Conservation (phyloP, 2,113 vertebrate species). For the Saccopteryx leptura region DNA sequence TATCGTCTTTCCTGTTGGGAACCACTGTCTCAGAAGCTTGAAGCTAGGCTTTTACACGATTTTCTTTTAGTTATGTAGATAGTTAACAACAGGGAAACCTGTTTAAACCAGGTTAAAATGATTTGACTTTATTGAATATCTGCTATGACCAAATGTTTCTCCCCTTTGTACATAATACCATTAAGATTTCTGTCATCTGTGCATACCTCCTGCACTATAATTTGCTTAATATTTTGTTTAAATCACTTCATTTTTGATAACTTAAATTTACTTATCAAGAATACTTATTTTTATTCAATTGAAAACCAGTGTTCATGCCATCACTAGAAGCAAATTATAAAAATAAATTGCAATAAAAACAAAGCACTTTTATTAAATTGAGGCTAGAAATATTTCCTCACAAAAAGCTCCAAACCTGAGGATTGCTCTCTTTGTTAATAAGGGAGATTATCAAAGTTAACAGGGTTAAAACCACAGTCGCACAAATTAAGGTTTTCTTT, state of each 20-base stretch:
- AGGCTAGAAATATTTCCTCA: background rate
- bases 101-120: background rate
- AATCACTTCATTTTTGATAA: slow-evolving; percentile 23
- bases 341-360: slow-evolving; percentile 12
- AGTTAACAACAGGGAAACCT: background rate
- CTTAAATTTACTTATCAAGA: slow-evolving; percentile 31
- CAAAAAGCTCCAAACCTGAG: background rate
- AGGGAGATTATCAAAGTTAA: slow-evolving; percentile 59
- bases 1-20: background rate
- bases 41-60: background rate
- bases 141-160: background rate
- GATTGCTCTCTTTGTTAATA: slow-evolving; percentile 7
- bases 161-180: background rate
- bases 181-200: background rate
- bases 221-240: slow-evolving; percentile 51
- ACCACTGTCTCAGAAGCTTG: background rate
- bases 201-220: background rate
- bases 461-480: background rate
- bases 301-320: background rate
- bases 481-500: slow-evolving; percentile 47
- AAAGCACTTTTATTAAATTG: slow-evolving; percentile 24
- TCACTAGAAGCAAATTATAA: slow-evolving; percentile 37
- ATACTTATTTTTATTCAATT: slow-evolving; percentile 28
- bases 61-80: slow-evolving; percentile 13
- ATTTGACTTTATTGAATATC: slow-evolving; percentile 24